Percentiles rank a stretch among this genome's conserved stretches.
phyloP scores from a whole-genome alignment of 2,888 invertebrate species.

The Chromoteleia sp. region DNA sequence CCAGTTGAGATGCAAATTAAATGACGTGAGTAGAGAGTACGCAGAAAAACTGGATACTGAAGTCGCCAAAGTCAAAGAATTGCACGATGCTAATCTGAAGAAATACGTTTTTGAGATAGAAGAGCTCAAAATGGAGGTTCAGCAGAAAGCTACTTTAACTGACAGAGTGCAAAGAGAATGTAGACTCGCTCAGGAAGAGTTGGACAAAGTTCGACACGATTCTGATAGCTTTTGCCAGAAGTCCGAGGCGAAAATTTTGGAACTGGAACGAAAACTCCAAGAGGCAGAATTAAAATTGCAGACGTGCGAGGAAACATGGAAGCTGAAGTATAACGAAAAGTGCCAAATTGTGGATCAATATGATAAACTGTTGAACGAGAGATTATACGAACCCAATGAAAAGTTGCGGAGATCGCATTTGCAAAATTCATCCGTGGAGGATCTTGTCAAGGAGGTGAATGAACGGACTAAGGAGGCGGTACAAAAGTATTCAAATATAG shows the following conservation, averaged over 20 bases:
- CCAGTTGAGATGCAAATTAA: conserved; percentile 75
- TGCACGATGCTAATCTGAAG: conserved; percentile 87
- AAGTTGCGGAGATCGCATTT: conserved; percentile 75
- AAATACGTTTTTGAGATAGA: conserved; percentile 87
- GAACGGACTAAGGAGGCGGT: conserved; percentile 77
- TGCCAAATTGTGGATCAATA: conserved; percentile 75
- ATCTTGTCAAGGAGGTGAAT: conserved; percentile 76
- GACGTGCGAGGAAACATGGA: conserved; percentile 70
- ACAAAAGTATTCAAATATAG: conserved; percentile 78
- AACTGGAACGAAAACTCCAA: conserved; percentile 76
- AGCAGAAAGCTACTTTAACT: conserved; percentile 85
- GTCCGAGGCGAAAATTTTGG: conserved; percentile 73
- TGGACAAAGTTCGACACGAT: conserved; percentile 81
- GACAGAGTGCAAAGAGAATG: conserved; percentile 86
- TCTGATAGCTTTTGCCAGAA: conserved; percentile 74
- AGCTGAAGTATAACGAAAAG: conserved; percentile 74
- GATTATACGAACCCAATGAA: conserved; percentile 73
- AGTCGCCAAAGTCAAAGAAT: conserved; percentile 86
- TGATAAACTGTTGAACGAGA: conserved; percentile 75
- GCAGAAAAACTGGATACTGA: conserved; percentile 85
- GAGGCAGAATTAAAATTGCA: conserved; percentile 75
- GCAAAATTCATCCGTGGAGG: conserved; percentile 73
- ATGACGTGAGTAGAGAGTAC: conserved; percentile 77
- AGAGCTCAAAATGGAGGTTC: conserved; percentile 84
- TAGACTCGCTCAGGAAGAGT: conserved; percentile 86